These are phyloP conservation scores for Ranitomeya variabilis DNA, from an alignment of 2,113 vertebrate species.

Conservation along the genomic window DNA sequence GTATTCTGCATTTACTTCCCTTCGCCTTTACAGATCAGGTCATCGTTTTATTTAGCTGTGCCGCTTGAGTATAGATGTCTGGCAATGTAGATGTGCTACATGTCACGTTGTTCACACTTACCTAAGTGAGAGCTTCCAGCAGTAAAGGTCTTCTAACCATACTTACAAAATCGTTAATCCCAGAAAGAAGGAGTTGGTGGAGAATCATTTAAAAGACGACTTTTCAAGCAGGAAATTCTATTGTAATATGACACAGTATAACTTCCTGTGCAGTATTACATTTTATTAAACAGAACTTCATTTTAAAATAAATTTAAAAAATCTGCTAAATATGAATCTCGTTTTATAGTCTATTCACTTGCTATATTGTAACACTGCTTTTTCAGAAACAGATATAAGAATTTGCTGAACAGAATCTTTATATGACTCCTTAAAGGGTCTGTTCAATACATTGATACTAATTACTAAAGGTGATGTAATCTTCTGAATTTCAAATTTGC, in stretches of 20 bases:
- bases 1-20: neutral
- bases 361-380: neutral
- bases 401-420: too few species aligned
- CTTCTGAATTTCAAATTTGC: too few species aligned
- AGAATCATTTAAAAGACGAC: neutral
- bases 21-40: neutral
- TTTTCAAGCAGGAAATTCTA: neutral
- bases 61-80: conserved; percentile 39
- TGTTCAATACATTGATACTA: too few species aligned
- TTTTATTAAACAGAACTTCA: neutral
- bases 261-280: neutral
- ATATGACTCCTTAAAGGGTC: too few species aligned
- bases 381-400: too few species aligned
- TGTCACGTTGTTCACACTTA: conserved; percentile 46
- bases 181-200: neutral
- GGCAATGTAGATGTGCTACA: conserved; percentile 40
- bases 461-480: too few species aligned
- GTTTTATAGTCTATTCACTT: neutral
- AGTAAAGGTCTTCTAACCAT: neutral
- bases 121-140: conserved; percentile 11
- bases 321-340: neutral
- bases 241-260: neutral
- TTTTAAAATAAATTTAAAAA: neutral
- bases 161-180: neutral
- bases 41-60: conserved; percentile 11